Evolutionary conservation across 2,113 vertebrate genomes (phyloP).

Genomic region (Halcyon senegalensis): DNA sequence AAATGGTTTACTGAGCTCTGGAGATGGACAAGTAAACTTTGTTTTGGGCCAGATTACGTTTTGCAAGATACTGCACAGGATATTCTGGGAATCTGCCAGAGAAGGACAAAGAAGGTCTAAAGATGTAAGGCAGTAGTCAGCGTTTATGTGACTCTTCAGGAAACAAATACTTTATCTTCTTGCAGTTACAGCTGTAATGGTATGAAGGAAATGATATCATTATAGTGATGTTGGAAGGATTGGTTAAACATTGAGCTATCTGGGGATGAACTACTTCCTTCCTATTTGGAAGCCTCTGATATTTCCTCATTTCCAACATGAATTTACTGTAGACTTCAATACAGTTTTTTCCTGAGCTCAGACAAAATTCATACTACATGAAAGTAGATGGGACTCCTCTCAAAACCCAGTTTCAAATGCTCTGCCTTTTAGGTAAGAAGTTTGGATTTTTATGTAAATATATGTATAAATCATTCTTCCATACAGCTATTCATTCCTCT

Average conservation of each 20-base stretch:
- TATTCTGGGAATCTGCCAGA: neutral
- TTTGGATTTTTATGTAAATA: neutral
- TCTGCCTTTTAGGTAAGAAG: neutral
- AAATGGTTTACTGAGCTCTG: neutral
- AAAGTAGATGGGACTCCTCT: neutral
- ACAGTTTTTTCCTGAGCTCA: rapidly evolving
- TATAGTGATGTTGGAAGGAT: neutral
- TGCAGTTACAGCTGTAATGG: neutral
- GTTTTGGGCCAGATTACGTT: neutral
- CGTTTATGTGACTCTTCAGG: neutral
- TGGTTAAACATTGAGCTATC: neutral
- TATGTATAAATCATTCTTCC: neutral
- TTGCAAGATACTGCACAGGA: neutral
- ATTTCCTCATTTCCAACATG: neutral
- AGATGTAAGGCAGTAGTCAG: neutral
- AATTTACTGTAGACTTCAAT: neutral
- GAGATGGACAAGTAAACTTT: neutral
- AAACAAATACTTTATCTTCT: neutral
- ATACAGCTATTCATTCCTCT: neutral
- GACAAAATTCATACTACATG: neutral
- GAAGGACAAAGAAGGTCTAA: neutral
- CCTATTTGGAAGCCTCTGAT: neutral
- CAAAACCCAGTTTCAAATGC: neutral
- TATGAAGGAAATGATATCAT: neutral
- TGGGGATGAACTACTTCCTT: neutral